phyloP scores from a whole-genome alignment of 2,113 vertebrate species.

The Lagopus muta region DNA sequence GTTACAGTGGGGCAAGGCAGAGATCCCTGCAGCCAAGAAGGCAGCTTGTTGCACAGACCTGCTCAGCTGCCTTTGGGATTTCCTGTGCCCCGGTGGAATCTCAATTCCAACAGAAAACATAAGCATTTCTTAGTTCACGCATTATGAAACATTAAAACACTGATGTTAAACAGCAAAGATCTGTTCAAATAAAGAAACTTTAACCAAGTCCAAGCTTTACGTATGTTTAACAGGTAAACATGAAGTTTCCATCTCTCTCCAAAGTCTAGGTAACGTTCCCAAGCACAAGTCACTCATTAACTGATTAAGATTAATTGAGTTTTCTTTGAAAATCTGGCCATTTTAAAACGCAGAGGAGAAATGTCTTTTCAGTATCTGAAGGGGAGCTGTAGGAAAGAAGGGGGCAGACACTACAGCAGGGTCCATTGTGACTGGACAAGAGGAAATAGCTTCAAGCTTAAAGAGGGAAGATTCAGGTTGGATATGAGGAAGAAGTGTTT shows the following conservation, averaged over 20 bases:
- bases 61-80: not conserved
- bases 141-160: not conserved
- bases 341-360: constrained; percentile 60
- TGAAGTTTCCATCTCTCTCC: constrained; percentile 24
- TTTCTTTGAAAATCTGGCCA: constrained; percentile 15
- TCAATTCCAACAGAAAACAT: not conserved
- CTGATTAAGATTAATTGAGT: not conserved
- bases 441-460: too few species aligned
- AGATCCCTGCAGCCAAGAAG: not conserved
- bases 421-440: too few species aligned
- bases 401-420: too few species aligned
- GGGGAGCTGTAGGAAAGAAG: too few species aligned
- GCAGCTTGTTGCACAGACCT: not conserved
- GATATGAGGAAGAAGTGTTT: too few species aligned
- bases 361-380: not conserved
- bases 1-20: not conserved
- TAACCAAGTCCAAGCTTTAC: not conserved
- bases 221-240: constrained; percentile 55
- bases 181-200: not conserved
- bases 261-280: not conserved
- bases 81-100: rapidly evolving
- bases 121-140: not conserved
- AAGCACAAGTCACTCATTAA: constrained; percentile 67
- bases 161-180: not conserved
- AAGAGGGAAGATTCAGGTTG: too few species aligned